phyloP scores from a whole-genome alignment of 1,140 invertebrate genomes.

The Melipona quadrifasciata region DNA sequence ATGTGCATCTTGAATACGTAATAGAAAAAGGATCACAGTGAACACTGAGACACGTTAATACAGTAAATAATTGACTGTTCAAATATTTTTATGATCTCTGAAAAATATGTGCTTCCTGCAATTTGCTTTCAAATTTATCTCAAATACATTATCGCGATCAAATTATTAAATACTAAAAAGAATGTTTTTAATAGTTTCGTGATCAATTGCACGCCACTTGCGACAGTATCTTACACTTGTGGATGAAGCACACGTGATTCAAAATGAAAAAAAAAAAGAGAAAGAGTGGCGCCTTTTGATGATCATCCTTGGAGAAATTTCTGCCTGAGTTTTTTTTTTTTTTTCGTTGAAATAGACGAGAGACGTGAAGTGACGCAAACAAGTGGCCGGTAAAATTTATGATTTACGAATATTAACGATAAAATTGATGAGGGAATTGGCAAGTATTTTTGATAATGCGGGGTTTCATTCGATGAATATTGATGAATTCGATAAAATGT shows the following conservation, averaged over 20 bases:
- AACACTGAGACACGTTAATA: too few relatives aligned
- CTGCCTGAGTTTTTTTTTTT: not conserved
- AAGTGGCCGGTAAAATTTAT: not conserved
- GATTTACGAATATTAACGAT: not conserved
- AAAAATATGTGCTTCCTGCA: too few relatives aligned
- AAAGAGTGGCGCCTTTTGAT: not conserved
- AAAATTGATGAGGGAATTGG: not conserved
- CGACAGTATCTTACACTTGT: not conserved
- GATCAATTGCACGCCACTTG: too few relatives aligned
- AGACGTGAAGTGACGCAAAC: not conserved
- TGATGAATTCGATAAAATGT: not conserved
- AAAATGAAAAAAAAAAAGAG: too few relatives aligned
- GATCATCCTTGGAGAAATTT: conserved; percentile 9
- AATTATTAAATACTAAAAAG: too few relatives aligned
- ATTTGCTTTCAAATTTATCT: too few relatives aligned
- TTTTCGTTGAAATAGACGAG: not conserved
- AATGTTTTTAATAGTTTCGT: too few relatives aligned
- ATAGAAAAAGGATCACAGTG: too few relatives aligned
- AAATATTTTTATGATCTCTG: too few relatives aligned
- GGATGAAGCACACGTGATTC: not conserved
- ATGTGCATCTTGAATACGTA: too few relatives aligned
- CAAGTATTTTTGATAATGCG: not conserved
- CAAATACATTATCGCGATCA: too few relatives aligned
- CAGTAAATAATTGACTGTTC: too few relatives aligned
- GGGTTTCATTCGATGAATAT: not conserved